Percentiles rank a stretch among this genome's conserved stretches.
These are phyloP conservation scores for Acholoe squamosa DNA, from an alignment of 2,888 invertebrate species.

Conservation along the genomic window DNA sequence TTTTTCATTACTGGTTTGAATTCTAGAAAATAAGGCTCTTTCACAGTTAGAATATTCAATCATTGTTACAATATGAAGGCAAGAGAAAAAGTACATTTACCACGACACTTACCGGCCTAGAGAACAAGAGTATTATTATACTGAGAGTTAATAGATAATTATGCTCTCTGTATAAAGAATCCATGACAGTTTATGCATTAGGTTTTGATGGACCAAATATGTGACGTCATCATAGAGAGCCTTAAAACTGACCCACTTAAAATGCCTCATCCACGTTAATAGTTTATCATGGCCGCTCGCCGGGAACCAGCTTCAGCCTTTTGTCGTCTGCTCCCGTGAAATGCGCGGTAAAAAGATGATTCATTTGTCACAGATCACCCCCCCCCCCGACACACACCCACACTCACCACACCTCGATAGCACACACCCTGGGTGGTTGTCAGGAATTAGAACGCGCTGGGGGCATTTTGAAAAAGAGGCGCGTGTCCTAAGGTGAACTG, in stretches of 20 bases:
- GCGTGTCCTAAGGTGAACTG: neutral
- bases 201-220: too few relatives aligned
- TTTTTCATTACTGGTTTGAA: too few relatives aligned
- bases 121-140: too few relatives aligned
- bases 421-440: neutral
- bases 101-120: too few relatives aligned
- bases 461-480: neutral
- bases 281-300: neutral
- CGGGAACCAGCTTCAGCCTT: neutral
- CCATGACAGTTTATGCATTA: too few relatives aligned
- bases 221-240: neutral
- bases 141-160: too few relatives aligned
- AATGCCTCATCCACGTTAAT: neutral
- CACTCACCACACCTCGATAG: too few relatives aligned
- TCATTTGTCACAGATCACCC: neutral
- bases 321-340: neutral
- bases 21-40: too few relatives aligned
- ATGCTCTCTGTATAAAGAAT: too few relatives aligned
- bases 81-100: too few relatives aligned
- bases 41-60: too few relatives aligned
- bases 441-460: conserved; percentile 13
- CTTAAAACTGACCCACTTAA: conserved; percentile 1
- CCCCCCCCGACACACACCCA: neutral
- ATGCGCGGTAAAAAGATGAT: conserved; percentile 17
- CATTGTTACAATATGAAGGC: too few relatives aligned